phyloP scores from a whole-genome alignment of 2,888 invertebrate genomes.

The Acronicta aceris region DNA sequence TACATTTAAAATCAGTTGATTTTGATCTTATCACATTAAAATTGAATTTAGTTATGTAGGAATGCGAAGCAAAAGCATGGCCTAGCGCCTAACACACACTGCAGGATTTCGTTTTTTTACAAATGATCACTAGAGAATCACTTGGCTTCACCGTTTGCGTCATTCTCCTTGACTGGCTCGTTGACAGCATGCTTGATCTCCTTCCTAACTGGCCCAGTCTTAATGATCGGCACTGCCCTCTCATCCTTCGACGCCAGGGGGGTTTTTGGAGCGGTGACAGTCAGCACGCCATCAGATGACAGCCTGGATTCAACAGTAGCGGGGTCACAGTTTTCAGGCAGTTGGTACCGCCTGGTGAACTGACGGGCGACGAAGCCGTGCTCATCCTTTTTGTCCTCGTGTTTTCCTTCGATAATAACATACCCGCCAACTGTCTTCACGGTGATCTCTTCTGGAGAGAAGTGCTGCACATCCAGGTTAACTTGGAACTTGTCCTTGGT shows the following conservation, averaged over 20 bases:
- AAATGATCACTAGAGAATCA: constrained; percentile 20
- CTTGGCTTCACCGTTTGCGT: constrained; percentile 56
- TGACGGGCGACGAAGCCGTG: constrained; percentile 92
- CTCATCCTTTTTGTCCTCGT: constrained; percentile 93
- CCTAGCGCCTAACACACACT: constrained; percentile 18
- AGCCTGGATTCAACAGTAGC: constrained; percentile 91
- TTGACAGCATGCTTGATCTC: constrained; percentile 78
- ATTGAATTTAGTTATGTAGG: constrained; percentile 11
- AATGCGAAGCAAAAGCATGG: constrained; percentile 24
- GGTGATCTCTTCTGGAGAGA: constrained; percentile 92
- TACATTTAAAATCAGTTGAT: constrained; percentile 15
- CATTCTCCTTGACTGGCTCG: constrained; percentile 35
- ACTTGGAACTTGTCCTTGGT: constrained; percentile 90
- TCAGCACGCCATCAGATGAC: constrained; percentile 93
- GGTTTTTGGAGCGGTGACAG: constrained; percentile 89
- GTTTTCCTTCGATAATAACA: constrained; percentile 92
- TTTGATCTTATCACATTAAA: constrained; percentile 21
- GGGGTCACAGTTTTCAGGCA: constrained; percentile 92
- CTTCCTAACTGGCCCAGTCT: constrained; percentile 87
- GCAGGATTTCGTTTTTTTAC: constrained; percentile 9
- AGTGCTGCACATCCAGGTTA: constrained; percentile 92
- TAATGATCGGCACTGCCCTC: constrained; percentile 88
- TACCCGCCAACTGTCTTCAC: constrained; percentile 92
- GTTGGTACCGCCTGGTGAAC: constrained; percentile 91
- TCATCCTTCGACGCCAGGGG: constrained; percentile 72